phyloP scores from a whole-genome alignment of 2,888 invertebrate genomes.

The Nomada goodeniana region DNA sequence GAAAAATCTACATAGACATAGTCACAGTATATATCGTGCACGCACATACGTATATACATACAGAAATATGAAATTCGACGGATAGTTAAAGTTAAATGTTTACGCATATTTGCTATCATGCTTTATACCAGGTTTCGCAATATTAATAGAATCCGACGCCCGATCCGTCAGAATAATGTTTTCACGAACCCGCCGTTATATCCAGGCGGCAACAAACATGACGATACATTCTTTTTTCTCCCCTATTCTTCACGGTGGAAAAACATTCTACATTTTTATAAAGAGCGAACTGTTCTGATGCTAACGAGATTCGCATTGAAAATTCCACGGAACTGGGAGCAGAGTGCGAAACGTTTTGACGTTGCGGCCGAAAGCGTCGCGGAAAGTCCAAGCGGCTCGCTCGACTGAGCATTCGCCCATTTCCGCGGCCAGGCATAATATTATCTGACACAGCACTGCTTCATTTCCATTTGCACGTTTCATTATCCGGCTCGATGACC shows the following conservation, averaged over 20 bases:
- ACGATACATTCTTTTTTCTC: constrained; percentile 19
- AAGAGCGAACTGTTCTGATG: constrained; percentile 56
- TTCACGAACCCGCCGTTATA: constrained; percentile 2
- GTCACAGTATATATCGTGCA: background rate
- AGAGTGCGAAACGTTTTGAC: constrained; percentile 61
- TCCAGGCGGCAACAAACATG: constrained; percentile 6
- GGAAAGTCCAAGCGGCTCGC: constrained; percentile 62
- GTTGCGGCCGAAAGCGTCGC: constrained; percentile 59
- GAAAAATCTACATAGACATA: background rate
- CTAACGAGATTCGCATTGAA: constrained; percentile 63
- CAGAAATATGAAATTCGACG: constrained; percentile 11
- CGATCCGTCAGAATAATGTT: constrained; percentile 16
- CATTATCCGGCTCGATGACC: constrained; percentile 80
- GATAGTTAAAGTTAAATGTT: constrained; percentile 13
- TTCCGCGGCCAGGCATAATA: constrained; percentile 78
- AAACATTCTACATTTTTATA: constrained; percentile 36
- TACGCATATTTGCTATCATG: background rate
- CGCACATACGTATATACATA: no score
- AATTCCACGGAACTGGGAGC: constrained; percentile 47
- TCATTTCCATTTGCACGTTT: constrained; percentile 80
- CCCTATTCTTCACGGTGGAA: constrained; percentile 27
- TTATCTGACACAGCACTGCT: constrained; percentile 79
- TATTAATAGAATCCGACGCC: constrained; percentile 29
- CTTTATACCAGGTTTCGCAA: constrained; percentile 1
- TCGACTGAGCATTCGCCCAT: constrained; percentile 64